These are phyloP conservation scores for Melopsittacus undulatus DNA, from an alignment of 2,797 vertebrate species.

Conservation along the genomic window DNA sequence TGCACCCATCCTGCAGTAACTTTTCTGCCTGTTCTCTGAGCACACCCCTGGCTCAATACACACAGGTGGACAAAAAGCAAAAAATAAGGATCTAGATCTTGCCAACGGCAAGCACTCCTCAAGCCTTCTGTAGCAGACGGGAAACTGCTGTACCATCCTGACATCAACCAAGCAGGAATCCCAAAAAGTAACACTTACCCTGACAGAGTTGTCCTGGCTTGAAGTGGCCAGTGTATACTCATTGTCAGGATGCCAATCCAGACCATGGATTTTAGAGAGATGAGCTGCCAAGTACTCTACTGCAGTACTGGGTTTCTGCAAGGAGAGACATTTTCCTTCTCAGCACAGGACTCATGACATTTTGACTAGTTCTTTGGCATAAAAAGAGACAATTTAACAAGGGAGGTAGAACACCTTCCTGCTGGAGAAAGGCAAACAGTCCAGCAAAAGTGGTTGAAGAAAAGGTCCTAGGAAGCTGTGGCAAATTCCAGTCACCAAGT, in stretches of 20 bases:
- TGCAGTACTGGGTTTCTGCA: constrained; percentile 93
- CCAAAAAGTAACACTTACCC: constrained; percentile 77
- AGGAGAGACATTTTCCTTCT: constrained; percentile 28
- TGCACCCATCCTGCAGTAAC: not conserved
- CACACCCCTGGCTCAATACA: not conserved
- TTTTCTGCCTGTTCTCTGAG: not conserved
- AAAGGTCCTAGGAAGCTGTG: not conserved
- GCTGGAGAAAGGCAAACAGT: not conserved
- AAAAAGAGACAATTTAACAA: not conserved
- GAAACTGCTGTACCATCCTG: not conserved
- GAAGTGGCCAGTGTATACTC: constrained; percentile 94
- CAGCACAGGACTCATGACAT: not conserved
- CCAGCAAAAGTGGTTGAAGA: not conserved
- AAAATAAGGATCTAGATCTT: not conserved
- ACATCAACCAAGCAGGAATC: not conserved
- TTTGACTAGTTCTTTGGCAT: not conserved
- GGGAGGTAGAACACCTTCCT: not conserved
- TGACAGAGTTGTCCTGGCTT: constrained; percentile 97
- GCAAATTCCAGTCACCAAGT: not conserved
- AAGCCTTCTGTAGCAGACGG: not conserved
- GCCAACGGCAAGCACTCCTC: not conserved
- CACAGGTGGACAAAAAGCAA: not conserved
- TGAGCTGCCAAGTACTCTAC: constrained; percentile 95
- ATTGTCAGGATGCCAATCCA: constrained; percentile 97
- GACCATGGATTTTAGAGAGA: constrained; percentile 95